These are phyloP conservation scores for Pemphigus obesinymphae DNA, from an alignment of 1,140 invertebrate genomes.

Conservation along the genomic window DNA sequence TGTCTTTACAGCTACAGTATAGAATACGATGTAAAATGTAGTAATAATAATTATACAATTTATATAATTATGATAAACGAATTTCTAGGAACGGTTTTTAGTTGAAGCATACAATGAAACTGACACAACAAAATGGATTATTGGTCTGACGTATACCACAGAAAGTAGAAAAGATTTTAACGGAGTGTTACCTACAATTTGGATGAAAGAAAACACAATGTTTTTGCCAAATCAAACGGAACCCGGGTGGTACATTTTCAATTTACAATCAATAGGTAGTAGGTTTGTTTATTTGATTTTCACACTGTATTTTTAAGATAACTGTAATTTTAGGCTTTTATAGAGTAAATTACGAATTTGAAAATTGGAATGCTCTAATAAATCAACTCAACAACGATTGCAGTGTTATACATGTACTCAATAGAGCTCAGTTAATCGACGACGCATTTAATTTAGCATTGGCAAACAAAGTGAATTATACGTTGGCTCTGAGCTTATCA, in stretches of 20 bases:
- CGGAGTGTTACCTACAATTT: background rate
- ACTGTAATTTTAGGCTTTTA: slow-evolving; percentile 55
- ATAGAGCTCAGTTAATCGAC: slow-evolving; percentile 59
- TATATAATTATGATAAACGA: too few species aligned
- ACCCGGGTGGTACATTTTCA: slow-evolving; percentile 30
- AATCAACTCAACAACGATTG: slow-evolving; percentile 26
- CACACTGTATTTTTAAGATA: too few species aligned
- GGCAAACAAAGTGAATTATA: slow-evolving; percentile 51
- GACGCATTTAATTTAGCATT: slow-evolving; percentile 59
- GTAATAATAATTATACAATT: too few species aligned
- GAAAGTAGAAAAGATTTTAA: background rate
- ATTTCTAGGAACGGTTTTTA: slow-evolving; percentile 20
- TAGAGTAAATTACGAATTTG: slow-evolving; percentile 56
- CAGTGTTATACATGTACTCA: slow-evolving; percentile 41
- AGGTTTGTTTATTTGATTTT: too few species aligned
- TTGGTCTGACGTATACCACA: slow-evolving; percentile 36
- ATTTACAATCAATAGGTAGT: slow-evolving; percentile 25
- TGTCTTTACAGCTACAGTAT: too few species aligned
- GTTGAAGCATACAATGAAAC: background rate
- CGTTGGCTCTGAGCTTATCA: slow-evolving; percentile 50
- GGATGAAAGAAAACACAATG: background rate
- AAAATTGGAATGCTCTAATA: slow-evolving; percentile 52
- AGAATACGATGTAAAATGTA: too few species aligned
- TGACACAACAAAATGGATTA: background rate
- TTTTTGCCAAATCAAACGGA: background rate